Base-by-base conservation (phyloP, 2,113 vertebrate species). In the Progne subis region DNA sequence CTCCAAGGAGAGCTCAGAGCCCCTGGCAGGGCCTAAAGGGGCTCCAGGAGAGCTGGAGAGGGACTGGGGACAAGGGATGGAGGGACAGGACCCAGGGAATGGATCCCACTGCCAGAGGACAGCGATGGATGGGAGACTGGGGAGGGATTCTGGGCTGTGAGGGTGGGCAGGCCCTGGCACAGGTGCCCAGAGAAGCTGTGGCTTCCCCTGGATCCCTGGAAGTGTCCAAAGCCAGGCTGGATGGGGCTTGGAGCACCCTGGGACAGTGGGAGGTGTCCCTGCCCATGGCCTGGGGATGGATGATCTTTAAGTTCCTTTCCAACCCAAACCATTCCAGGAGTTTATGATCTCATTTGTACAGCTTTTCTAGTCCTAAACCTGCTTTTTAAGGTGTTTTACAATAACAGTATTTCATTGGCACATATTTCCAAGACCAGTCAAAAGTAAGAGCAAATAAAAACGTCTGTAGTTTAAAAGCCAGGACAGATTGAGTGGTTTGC, bases 401-500 rank as follows among this genome's bases (percentile, higher is more conserved):
- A 5, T 59, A 86, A 52, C 39, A n/a, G 21, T 81, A 71, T 86
- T 93, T 92, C 71, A 61, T 6, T 44, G 72, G 57, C 9, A 8
- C 39, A 1, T 56, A 86, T 91, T 95, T 96, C 88, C 49, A 75
- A 82, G 90, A 83, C 76, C 71, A 95, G 88, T 60, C 92, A 88
- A 82, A 94, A 91, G 61, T 44, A 85, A 60, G 53, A 86, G 80
- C 77, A 91, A 88, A 92, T 94, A 89, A 96, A 95, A 90, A 61
- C 2, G 25, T 85, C 92, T 83, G 87, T 32, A 19, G 55, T 71
- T 90, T 87, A 83, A 92, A 93, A 71, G 67, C 71, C 44, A 55
- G 85, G 94, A 88, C 88, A 86, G 82, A 65, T 49, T 60, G 89
- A 93, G 82, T 44, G 67, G 79, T 86, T 96, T 97, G 95, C 78